Base-by-base conservation (phyloP, 1,140 invertebrate genomes). In the Phymorhynchus buccinoides region DNA sequence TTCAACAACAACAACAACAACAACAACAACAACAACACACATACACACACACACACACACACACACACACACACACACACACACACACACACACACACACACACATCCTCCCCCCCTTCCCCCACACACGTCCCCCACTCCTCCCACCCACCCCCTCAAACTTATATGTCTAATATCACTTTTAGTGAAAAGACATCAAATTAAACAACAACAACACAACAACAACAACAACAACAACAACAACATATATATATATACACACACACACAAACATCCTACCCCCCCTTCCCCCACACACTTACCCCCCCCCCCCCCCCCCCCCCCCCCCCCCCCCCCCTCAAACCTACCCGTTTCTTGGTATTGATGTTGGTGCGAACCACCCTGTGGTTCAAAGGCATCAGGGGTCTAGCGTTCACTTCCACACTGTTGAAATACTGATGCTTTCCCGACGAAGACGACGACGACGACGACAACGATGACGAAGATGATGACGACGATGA, bases 361-460 rank as follows among this genome's bases (percentile, higher is more conserved):
- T 98, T 97, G 93, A 99, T 98, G 94, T 98, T 99, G 77, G 98
- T 99, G 92, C 97, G 95, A 75, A 99, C 96, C 27, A 97, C 96
- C 88, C 97, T 95, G 94, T 98, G 96, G 94, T 98, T 96, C 30
- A 98, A 94, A 39, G 96, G 96, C 92, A 98, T 97, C 3, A 97
- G 96, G 44, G 97, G 97, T 92, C 98, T 95, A 92, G 96, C 97
- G 94, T 99, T 99, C 94, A 97, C 97, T 88, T 97, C 97, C 88
- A 98, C 94, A 80, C 97, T 96, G 94, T 97, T 97, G n/a, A 96
- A 48, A 1, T 84, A 41, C 32, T 87, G 84, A 44, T 82, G n/a
- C 84, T 35, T 83, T 48, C 4, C 77, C 80, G 35, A 35, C 27
- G 6, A 27, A 32, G 9, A 16, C 37, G 22, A 32, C 68, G 22